A percentile compares a stretch with the other conserved stretches of the same genome.
phyloP scores from a whole-genome alignment of 2,113 vertebrate genomes.

The Camelus dromedarius region DNA sequence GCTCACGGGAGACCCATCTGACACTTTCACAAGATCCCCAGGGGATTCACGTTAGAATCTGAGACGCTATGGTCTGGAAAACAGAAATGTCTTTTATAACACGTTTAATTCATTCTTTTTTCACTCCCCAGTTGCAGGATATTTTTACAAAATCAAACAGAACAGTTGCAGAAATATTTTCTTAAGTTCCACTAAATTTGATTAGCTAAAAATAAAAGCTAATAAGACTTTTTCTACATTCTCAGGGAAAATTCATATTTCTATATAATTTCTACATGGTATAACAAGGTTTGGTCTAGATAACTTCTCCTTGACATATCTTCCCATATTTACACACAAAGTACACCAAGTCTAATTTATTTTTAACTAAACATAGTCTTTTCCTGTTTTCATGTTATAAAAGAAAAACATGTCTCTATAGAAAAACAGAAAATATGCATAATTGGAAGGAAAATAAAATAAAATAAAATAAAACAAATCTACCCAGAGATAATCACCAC shows the following conservation, averaged over 20 bases:
- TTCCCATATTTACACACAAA: slow-evolving; percentile 65
- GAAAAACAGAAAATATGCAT: background rate
- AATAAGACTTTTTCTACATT: slow-evolving; percentile 44
- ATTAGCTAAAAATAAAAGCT: slow-evolving; percentile 68
- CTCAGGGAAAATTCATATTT: slow-evolving; percentile 79
- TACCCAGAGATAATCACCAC: background rate
- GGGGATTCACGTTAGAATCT: background rate
- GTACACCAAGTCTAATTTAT: slow-evolving; percentile 49
- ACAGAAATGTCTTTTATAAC: background rate
- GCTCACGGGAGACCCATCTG: background rate
- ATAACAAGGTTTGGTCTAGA: slow-evolving; percentile 66
- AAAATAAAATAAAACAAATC: slow-evolving; percentile 45
- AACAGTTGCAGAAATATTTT: slow-evolving; percentile 74
- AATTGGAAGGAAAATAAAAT: slow-evolving; percentile 40
- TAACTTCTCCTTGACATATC: slow-evolving; percentile 56
- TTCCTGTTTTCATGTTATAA: slow-evolving; percentile 10
- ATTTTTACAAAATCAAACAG: slow-evolving; percentile 77
- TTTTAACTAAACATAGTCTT: slow-evolving; percentile 51
- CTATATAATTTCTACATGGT: slow-evolving; percentile 77
- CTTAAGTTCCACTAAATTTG: slow-evolving; percentile 74
- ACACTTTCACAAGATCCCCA: background rate
- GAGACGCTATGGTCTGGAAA: background rate
- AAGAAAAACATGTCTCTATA: slow-evolving; percentile 8
- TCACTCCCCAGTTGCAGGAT: slow-evolving; percentile 59
- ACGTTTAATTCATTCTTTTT: slow-evolving; percentile 1